Evolutionary conservation across 2,888 invertebrate species (phyloP).

Genomic region (Cryptophagus acutangulus): DNA sequence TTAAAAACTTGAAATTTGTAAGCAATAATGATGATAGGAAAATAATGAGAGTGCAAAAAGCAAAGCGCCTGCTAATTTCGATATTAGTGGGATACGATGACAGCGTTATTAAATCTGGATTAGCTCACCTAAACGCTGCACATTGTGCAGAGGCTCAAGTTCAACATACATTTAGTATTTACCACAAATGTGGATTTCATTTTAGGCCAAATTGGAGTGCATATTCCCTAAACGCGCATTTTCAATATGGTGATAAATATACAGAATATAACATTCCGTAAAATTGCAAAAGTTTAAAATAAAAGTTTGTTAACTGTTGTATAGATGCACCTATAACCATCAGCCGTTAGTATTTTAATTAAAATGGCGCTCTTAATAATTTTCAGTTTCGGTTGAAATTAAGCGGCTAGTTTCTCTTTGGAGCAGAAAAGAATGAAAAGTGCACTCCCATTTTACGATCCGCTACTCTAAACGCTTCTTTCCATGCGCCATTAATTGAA

Average conservation of each 20-base stretch:
- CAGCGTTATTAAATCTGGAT: conserved; percentile 34
- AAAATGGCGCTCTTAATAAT: conserved; percentile 47
- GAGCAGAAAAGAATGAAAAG: conserved; percentile 31
- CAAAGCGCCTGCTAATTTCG: conserved; percentile 15
- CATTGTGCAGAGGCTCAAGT: conserved; percentile 19
- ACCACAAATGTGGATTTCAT: conserved; percentile 33
- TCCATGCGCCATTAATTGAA: conserved; percentile 43
- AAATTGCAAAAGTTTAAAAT: conserved; percentile 18
- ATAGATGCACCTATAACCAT: conserved; percentile 33
- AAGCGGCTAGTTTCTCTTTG: conserved; percentile 37
- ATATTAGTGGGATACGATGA: conserved; percentile 18
- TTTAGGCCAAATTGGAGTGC: too few relatives aligned
- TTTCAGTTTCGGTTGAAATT: conserved; percentile 45
- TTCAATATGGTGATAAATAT: too few relatives aligned
- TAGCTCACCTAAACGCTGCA: conserved; percentile 27
- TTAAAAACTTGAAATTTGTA: conserved; percentile 1
- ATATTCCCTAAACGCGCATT: too few relatives aligned
- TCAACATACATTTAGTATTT: too few relatives aligned
- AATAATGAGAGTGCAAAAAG: conserved; percentile 26
- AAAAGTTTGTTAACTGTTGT: too few relatives aligned
- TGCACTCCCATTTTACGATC: conserved; percentile 42
- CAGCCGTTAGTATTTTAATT: conserved; percentile 43
- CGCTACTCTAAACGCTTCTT: conserved; percentile 25
- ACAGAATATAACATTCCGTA: too few relatives aligned
- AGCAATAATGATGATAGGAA: conserved; percentile 19